Conservation (phyloP, 2,113 vertebrate genomes). For the Notarius lentiginosus region DNA sequence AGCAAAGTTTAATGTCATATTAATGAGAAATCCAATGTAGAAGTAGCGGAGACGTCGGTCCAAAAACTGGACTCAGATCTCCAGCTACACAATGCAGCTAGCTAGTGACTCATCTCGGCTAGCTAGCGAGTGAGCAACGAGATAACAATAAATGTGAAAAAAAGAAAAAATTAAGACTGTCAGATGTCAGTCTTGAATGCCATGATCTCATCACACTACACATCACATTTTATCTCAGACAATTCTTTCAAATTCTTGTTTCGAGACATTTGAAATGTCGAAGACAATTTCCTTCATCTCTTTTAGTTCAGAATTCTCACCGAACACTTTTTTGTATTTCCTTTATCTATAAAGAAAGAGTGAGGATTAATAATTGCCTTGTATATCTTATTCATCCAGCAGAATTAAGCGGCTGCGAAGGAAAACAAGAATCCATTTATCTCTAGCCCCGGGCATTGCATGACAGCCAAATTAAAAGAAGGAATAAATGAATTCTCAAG, state of each 20-base stretch:
- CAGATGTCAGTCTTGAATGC: not conserved
- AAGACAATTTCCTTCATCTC: not conserved
- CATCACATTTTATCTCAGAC: no score
- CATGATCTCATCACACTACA: not conserved
- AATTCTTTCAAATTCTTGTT: not conserved
- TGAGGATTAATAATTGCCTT: not conserved
- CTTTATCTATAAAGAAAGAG: slow-evolving; percentile 6
- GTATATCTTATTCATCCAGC: slow-evolving; percentile 10
- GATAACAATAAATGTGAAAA: not conserved
- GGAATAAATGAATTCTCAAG: not conserved
- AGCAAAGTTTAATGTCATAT: not conserved
- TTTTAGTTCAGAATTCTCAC: not conserved
- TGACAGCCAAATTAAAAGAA: not conserved
- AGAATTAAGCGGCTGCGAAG: not conserved
- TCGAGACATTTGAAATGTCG: not conserved
- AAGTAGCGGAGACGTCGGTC: no score
- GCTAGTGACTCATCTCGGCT: not conserved
- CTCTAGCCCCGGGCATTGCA: not conserved
- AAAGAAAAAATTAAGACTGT: not conserved
- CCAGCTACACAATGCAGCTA: no score
- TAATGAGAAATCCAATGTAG: not conserved
- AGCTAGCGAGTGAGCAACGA: not conserved
- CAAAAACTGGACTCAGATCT: no score
- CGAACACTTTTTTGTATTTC: not conserved
- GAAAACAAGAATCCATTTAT: slow-evolving; percentile 17